A percentile compares a stretch with the other conserved stretches of the same genome.
phyloP scores from a whole-genome alignment of 2,888 invertebrate genomes.

The Drosophila neotestacea region DNA sequence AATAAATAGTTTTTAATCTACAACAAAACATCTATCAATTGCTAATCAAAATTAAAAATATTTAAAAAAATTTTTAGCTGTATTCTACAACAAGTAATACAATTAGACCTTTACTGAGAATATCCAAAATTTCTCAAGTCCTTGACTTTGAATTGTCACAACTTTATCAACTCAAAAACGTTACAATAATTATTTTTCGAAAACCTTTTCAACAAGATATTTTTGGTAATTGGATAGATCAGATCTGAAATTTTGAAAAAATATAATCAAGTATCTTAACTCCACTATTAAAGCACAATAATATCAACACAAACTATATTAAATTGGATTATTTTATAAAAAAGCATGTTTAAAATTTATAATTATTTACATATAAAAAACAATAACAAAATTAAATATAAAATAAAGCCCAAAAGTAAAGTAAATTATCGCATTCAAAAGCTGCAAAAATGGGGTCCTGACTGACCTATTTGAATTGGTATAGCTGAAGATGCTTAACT shows the following conservation, averaged over 20 bases:
- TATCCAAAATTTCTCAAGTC: too few relatives aligned
- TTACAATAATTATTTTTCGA: too few relatives aligned
- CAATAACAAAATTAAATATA: constrained; percentile 5
- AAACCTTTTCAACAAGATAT: too few relatives aligned
- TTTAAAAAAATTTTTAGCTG: background rate
- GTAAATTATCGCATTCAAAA: background rate
- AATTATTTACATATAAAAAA: constrained; percentile 8
- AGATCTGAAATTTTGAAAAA: background rate
- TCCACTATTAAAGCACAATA: background rate
- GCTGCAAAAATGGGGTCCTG: background rate
- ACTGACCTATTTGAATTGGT: background rate
- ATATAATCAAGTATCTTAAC: background rate
- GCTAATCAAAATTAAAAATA: background rate
- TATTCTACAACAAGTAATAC: background rate
- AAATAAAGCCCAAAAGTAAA: background rate
- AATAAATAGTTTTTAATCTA: background rate
- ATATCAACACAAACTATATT: constrained; percentile 2
- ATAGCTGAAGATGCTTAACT: background rate
- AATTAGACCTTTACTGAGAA: background rate
- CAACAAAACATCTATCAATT: background rate
- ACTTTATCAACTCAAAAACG: too few relatives aligned
- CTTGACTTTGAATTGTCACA: too few relatives aligned
- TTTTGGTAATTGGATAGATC: background rate
- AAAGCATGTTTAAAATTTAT: constrained; percentile 34
- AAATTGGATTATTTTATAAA: constrained; percentile 1